Conservation (phyloP, 2,888 invertebrate species). For the Drosophila paracracens region DNA sequence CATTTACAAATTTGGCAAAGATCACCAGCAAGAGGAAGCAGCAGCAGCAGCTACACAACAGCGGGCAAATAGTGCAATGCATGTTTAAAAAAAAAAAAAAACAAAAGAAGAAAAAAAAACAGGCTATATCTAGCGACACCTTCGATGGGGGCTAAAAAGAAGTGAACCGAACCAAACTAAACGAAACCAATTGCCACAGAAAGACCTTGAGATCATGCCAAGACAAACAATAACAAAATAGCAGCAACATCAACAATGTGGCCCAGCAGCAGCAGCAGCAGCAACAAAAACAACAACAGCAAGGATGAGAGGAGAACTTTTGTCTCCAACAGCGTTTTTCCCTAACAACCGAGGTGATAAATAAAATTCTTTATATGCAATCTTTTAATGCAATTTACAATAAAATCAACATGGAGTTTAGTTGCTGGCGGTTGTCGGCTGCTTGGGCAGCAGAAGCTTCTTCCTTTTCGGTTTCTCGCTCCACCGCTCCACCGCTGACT, state of each 20-base stretch:
- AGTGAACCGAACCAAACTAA: conserved; percentile 22
- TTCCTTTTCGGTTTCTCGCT: conserved; percentile 45
- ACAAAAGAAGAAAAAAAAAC: conserved; percentile 4
- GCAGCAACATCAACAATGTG: conserved; percentile 36
- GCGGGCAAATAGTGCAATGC: conserved; percentile 46
- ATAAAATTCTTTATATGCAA: conserved; percentile 83
- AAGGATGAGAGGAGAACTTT: conserved; percentile 53
- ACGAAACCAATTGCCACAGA: conserved; percentile 52
- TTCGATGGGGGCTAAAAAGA: conserved; percentile 42
- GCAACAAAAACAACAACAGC: conserved; percentile 30
- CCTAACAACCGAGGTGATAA: conserved; percentile 83
- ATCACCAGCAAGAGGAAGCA: conserved; percentile 46
- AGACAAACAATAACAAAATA: conserved; percentile 63
- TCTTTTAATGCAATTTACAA: conserved; percentile 83
- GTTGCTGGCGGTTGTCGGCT: conserved; percentile 51
- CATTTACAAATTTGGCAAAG: conserved; percentile 81
- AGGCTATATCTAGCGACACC: conserved; percentile 51
- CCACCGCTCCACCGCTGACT: background rate
- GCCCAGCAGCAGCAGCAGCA: conserved; percentile 20
- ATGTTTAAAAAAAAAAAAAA: conserved; percentile 31
- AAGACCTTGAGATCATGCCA: conserved; percentile 73
- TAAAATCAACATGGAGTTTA: conserved; percentile 82
- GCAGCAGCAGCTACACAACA: conserved; percentile 16
- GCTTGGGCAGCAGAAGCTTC: conserved; percentile 27
- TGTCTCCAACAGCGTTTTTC: conserved; percentile 83